Percentiles rank a stretch among this genome's conserved stretches.
These are phyloP conservation scores for Ochropacha duplaris DNA, from an alignment of 2,888 invertebrate genomes.

Conservation along the genomic window DNA sequence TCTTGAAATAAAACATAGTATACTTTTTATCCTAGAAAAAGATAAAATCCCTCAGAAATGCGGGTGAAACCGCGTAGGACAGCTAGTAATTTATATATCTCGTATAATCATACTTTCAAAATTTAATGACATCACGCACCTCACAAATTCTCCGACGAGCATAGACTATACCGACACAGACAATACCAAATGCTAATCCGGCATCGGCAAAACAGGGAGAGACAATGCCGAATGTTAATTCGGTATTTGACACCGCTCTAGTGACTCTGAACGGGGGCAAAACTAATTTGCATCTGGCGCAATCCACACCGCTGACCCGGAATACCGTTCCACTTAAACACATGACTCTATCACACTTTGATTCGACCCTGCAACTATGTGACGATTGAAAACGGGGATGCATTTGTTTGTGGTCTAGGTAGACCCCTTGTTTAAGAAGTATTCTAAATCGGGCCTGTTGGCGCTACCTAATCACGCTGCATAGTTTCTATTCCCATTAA, in stretches of 20 bases:
- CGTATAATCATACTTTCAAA: neutral
- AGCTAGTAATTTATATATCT: neutral
- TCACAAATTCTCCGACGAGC: neutral
- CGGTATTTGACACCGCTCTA: conserved; percentile 1
- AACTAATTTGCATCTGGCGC: conserved; percentile 31
- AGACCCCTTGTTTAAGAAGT: neutral
- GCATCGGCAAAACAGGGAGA: neutral
- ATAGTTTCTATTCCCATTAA: too few relatives aligned
- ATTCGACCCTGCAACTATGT: neutral
- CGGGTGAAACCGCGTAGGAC: too few relatives aligned
- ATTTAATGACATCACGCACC: neutral
- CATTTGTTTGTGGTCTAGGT: neutral
- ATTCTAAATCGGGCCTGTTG: neutral
- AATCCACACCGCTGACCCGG: conserved; percentile 23
- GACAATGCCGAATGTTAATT: conserved; percentile 1
- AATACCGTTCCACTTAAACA: conserved; percentile 6
- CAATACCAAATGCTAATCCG: neutral
- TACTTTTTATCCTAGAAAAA: too few relatives aligned
- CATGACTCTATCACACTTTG: conserved; percentile 12
- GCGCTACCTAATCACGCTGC: neutral
- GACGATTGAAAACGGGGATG: neutral
- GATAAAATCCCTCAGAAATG: too few relatives aligned
- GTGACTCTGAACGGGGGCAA: neutral
- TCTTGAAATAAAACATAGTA: too few relatives aligned
- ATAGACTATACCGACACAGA: neutral